Base-by-base conservation (phyloP, 2,113 vertebrate species). In the Tyrannus savana region DNA sequence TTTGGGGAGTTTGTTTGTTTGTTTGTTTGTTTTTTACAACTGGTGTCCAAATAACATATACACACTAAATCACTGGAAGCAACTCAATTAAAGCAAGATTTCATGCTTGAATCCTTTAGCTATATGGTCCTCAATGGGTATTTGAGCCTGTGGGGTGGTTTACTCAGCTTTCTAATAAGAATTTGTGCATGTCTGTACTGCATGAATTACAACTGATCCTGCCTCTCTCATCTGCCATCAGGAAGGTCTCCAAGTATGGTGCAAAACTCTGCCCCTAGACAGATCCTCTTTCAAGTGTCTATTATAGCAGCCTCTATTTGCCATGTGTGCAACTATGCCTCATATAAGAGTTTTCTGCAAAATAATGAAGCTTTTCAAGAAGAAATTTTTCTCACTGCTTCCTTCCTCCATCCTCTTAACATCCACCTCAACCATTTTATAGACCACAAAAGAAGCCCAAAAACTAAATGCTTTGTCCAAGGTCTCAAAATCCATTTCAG, bases 401-500 rank as follows among this genome's bases (percentile, higher is more conserved):
- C 30, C 37, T 87, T 90, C 31, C 59, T 79, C 13, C 31, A 12
- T 25, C 15, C 7, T 82, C 41, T 80, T 87, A 37, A 60, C 24
- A 72, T 9, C 14, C 42, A 62, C 42, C 37, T 79, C 44, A 58
- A 28, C 50, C 14, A 8, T 27, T 81, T 91, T 87, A 39, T 3
- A 21, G 50, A 44, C 13, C 8, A 64, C 52, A 86, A 80, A 92
- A 91, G 33, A 89, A 58, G 37, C 33, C 71, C 17, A 49, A 64
- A 79, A 95, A 0, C 4, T 13, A 60, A 59, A 30, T 60, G 12
- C 30, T 13, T 19, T 37, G 28, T 18, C 74, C 59, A 76, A 83
- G 53, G 30, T 80, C 44, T 94, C 68, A 78, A 85, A 95, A 88
- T 60, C 76, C 69, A 42, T 62, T 89, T 81, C 86, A 90, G 83